These are phyloP conservation scores for Dolichoris vasculosae DNA, from an alignment of 1,140 invertebrate genomes.

Conservation along the genomic window DNA sequence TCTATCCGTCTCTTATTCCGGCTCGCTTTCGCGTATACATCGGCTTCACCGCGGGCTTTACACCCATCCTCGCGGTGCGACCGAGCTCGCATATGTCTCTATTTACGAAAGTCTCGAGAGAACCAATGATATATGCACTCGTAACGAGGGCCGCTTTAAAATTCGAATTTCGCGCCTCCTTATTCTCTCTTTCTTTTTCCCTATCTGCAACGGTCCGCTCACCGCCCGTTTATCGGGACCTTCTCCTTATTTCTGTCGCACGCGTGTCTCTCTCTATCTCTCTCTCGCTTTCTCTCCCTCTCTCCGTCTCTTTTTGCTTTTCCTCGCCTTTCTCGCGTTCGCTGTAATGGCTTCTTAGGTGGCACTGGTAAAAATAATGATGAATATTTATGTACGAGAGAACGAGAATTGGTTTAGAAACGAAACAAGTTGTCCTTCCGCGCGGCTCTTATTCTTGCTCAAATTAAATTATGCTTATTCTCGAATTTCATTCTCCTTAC, in stretches of 20 bases:
- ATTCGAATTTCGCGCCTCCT: constrained; percentile 46
- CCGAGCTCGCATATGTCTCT: background rate
- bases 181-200: background rate
- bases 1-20: background rate
- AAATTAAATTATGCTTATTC: background rate
- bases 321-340: background rate
- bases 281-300: background rate
- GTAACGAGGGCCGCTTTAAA: background rate
- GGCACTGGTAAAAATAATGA: background rate
- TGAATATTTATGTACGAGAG: constrained; percentile 30
- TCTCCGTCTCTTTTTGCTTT: background rate
- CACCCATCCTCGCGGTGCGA: background rate
- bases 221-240: background rate
- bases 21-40: background rate
- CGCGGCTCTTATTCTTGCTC: background rate
- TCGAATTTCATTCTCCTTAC: background rate
- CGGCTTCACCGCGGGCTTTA: background rate
- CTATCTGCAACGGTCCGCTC: background rate
- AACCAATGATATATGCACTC: constrained; percentile 18
- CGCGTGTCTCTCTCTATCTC: background rate
- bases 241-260: background rate
- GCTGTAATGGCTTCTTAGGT: constrained; percentile 11
- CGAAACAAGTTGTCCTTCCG: background rate
- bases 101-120: constrained; percentile 8
- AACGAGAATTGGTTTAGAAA: constrained; percentile 2